Base-by-base conservation (phyloP, 2,113 vertebrate genomes). In the Prionailurus viverrinus region DNA sequence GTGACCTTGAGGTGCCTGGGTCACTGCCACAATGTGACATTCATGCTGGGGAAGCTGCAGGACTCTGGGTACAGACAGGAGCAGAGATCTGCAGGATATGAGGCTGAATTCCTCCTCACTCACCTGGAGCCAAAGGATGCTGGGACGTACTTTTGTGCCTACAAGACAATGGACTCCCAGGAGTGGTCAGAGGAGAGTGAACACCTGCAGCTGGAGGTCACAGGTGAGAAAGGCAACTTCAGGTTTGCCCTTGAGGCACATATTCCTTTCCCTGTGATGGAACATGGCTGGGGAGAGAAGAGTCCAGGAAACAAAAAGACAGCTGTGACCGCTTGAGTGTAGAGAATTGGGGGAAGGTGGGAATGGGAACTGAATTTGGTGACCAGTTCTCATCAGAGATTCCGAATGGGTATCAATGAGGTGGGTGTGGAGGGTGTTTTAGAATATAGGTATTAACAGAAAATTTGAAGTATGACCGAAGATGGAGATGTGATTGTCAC, bases 91-190 rank as follows among this genome's bases (percentile, higher is more conserved):
- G 5, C 10, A 5, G 86, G 58, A 14, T 3, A 14, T 1, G 1
- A 29, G 5, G 93, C 82, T 5, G 41, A 91, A 4, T 93, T 97
- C 82, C 23, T 41, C 27, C 85, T 97, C n/a, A 9, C 2, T 2
- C 8, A 25, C 36, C 78, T 96, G 71, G 15, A 65, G 76, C 95
- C 79, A 1, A 4, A 65, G 25, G 86, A 93, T 2, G 65, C 97
- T 2, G 97, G 97, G 2, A 33, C 0, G 0, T 97, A 97, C 74
- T 93, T 93, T 8, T 97, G 97, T n/a, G 21, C 82, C 48, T 98
- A 93, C 45, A 82, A 14, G 82, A 78, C n/a, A 1, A 1, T 4
- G 2, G 41, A 7, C 41, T 88, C 95, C 69, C 25, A 6, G 0
- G 12, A 3, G 55, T 93, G 94, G 97, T 97, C 97, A 6, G 63